Conservation (phyloP, 1,140 invertebrate species). For the Drosophila simulans region DNA sequence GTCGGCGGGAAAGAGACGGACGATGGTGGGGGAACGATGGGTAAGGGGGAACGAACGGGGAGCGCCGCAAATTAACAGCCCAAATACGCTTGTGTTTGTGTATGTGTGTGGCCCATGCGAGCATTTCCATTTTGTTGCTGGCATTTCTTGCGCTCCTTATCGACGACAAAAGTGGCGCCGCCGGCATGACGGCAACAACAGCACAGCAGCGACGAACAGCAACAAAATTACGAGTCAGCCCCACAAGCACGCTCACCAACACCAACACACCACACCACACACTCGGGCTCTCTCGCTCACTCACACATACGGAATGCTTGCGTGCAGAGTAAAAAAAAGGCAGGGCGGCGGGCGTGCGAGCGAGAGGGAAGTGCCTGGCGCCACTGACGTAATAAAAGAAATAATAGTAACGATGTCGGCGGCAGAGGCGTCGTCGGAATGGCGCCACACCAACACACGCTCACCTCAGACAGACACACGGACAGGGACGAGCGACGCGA, state of each 20-base stretch:
- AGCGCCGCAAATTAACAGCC: constrained; percentile 68
- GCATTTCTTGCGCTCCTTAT: constrained; percentile 81
- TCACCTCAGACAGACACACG: constrained; percentile 81
- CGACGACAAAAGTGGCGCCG: constrained; percentile 78
- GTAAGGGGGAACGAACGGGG: constrained; percentile 15
- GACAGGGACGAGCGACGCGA: constrained; percentile 61
- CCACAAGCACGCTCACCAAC: constrained; percentile 54
- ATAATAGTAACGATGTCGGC: constrained; percentile 84
- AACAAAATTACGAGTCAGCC: constrained; percentile 54
- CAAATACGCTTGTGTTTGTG: constrained; percentile 7
- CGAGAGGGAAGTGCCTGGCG: constrained; percentile 76
- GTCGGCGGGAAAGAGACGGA: constrained; percentile 17
- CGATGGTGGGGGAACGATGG: background rate
- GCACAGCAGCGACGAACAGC: constrained; percentile 9
- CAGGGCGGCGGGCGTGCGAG: constrained; percentile 59
- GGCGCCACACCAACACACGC: constrained; percentile 83
- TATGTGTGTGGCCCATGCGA: constrained; percentile 64
- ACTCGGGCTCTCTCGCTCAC: constrained; percentile 15
- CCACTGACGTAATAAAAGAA: constrained; percentile 85
- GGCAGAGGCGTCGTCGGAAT: constrained; percentile 71
- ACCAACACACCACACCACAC: constrained; percentile 3
- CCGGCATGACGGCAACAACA: constrained; percentile 73
- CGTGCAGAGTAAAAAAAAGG: constrained; percentile 59
- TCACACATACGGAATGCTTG: constrained; percentile 63
- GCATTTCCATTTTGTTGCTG: constrained; percentile 76